Conservation (phyloP, 2,797 vertebrate genomes). For the Centropyge bicolor region DNA sequence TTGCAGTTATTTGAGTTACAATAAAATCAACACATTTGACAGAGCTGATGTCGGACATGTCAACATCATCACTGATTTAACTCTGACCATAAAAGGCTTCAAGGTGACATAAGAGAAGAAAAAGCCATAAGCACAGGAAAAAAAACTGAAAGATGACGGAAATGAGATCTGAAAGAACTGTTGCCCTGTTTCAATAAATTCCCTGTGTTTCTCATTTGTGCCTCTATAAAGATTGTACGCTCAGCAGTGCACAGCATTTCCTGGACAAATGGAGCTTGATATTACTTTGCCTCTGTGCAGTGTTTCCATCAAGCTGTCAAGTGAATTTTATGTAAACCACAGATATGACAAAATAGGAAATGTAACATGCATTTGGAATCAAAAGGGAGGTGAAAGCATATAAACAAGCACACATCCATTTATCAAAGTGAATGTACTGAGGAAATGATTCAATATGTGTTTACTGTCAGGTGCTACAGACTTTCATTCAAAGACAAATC, state of each 20-base stretch:
- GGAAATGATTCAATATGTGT: neutral
- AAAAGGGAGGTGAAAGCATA: slow-evolving; percentile 13
- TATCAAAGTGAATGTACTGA: neutral
- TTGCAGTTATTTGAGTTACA: too few relatives aligned
- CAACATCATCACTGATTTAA: too few relatives aligned
- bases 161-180: slow-evolving; percentile 27
- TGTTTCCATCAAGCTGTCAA: slow-evolving; percentile 32
- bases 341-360: slow-evolving; percentile 4
- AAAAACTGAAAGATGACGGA: slow-evolving; percentile 6
- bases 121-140: slow-evolving; percentile 13
- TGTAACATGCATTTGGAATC: slow-evolving; percentile 1
- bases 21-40: too few relatives aligned
- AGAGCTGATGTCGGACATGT: too few relatives aligned
- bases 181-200: slow-evolving; percentile 29
- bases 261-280: slow-evolving; percentile 42
- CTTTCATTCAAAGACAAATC: slow-evolving; percentile 8
- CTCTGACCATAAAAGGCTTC: neutral
- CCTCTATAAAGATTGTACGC: slow-evolving; percentile 22
- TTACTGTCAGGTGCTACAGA: neutral
- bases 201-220: slow-evolving; percentile 24
- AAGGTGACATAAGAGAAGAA: slow-evolving; percentile 5
- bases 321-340: slow-evolving; percentile 29
- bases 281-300: slow-evolving; percentile 29
- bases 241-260: slow-evolving; percentile 31
- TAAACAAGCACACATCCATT: slow-evolving; percentile 5